A percentile compares a stretch with the other conserved stretches of the same genome.
phyloP scores from a whole-genome alignment of 2,113 vertebrate species.

The Sturnus vulgaris region DNA sequence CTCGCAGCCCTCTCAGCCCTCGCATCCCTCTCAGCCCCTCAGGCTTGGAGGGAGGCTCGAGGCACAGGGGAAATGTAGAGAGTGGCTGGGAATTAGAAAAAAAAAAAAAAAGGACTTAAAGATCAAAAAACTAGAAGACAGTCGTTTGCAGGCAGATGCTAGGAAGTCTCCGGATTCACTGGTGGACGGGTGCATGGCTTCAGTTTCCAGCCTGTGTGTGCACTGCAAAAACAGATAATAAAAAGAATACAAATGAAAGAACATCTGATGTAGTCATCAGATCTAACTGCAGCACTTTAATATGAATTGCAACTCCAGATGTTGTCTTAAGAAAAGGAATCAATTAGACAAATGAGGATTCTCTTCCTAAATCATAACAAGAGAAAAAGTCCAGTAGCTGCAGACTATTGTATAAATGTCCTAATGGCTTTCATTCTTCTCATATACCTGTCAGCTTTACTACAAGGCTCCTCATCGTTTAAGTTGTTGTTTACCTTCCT shows the following conservation, averaged over 20 bases:
- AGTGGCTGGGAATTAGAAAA: not conserved
- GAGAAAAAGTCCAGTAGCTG: constrained; percentile 12
- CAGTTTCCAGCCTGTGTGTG: not conserved
- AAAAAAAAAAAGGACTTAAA: not conserved
- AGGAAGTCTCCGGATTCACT: not conserved
- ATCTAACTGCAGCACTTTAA: constrained; percentile 69
- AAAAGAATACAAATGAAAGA: constrained; percentile 48
- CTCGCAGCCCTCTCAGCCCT: too few relatives aligned
- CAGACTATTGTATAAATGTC: not conserved
- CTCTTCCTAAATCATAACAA: constrained; percentile 52
- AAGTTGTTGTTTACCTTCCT: constrained; percentile 64
- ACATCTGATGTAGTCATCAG: constrained; percentile 67
- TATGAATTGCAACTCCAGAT: constrained; percentile 71
- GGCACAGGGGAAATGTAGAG: not conserved
- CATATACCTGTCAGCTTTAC: constrained; percentile 27
- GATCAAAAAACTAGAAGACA: not conserved
- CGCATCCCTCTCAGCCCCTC: not conserved
- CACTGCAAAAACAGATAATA: constrained; percentile 8
- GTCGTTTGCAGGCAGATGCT: not conserved
- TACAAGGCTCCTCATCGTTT: not conserved
- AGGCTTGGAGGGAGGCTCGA: not conserved
- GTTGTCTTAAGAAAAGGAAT: constrained; percentile 72
- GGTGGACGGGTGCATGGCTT: not conserved
- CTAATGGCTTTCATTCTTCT: not conserved
- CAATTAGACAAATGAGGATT: constrained; percentile 73